Conservation (phyloP, 2,113 vertebrate species). For the Prionailurus bengalensis region DNA sequence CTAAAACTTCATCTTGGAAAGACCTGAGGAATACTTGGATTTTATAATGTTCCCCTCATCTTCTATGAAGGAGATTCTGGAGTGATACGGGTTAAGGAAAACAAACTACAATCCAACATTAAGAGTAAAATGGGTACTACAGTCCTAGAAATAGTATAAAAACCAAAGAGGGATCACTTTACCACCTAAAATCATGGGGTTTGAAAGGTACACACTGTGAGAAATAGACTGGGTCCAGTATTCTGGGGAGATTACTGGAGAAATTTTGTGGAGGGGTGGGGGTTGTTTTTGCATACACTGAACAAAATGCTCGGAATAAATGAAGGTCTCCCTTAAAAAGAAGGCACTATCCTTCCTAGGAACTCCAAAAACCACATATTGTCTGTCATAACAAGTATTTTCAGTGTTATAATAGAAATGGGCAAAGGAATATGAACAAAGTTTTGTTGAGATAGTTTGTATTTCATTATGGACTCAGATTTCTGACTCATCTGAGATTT, state of each 20-base stretch:
- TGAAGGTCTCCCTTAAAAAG: neutral
- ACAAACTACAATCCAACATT: neutral
- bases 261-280: neutral
- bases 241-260: neutral
- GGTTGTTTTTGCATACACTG: neutral
- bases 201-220: neutral
- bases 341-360: neutral
- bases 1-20: slow-evolving; percentile 11
- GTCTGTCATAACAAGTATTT: neutral
- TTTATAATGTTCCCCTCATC: neutral
- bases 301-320: neutral
- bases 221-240: neutral
- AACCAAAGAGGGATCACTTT: neutral
- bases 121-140: neutral
- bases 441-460: neutral
- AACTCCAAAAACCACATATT: neutral
- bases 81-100: neutral
- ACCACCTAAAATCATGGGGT: neutral
- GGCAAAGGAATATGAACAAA: neutral
- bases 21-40: neutral
- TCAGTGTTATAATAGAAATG: neutral
- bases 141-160: neutral
- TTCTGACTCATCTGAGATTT: neutral
- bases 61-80: neutral
- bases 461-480: neutral